Base-by-base conservation (phyloP, 1,140 invertebrate genomes). In the Battus philenor region DNA sequence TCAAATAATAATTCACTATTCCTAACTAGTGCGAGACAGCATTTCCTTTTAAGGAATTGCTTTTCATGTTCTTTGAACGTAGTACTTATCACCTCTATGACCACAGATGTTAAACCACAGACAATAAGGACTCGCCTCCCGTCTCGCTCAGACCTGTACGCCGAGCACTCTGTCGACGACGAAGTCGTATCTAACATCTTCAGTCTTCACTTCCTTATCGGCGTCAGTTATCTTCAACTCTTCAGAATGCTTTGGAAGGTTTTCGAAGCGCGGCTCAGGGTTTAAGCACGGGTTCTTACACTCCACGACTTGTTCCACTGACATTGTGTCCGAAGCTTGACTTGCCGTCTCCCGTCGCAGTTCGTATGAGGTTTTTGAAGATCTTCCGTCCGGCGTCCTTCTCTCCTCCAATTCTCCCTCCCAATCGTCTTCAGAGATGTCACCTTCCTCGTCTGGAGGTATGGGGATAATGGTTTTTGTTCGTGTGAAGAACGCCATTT, bases 401-500 rank as follows among this genome's bases (percentile, higher is more conserved):
- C 81, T 45, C 24, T 82, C 78, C 22, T 80, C 77, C 0, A 81
- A 31, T 2, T 80, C 68, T 20, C 67, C 72, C 13, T 85, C 81
- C 79, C 79, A 83, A 7, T 85, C 81, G 52, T 85, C 78, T 24
- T 77, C 75, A 0, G 81, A 82, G n/a, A 68, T 44, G 13, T 68
- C 58, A 31, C 76, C 82, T 39, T 91, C 90, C 6, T 94, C 92
- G 17, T 88, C 87, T 2, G 93, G 93, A 36, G 95, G 79, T 22
- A 94, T 89, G 44, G 94, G 94, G 56, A 96, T 91, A 50, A 89
- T 92, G 11, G 92, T 68, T 62, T 94, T 94, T 3, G 92, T 89
- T 47, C 92, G 89, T 1, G 95, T 97, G 74, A 98, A 97, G 84
- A 98, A 98, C 7, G 95, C 94, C 91, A 98, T 98, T 84, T 97